These are phyloP conservation scores for Gambusia affinis DNA, from an alignment of 2,113 vertebrate genomes.

Conservation along the genomic window DNA sequence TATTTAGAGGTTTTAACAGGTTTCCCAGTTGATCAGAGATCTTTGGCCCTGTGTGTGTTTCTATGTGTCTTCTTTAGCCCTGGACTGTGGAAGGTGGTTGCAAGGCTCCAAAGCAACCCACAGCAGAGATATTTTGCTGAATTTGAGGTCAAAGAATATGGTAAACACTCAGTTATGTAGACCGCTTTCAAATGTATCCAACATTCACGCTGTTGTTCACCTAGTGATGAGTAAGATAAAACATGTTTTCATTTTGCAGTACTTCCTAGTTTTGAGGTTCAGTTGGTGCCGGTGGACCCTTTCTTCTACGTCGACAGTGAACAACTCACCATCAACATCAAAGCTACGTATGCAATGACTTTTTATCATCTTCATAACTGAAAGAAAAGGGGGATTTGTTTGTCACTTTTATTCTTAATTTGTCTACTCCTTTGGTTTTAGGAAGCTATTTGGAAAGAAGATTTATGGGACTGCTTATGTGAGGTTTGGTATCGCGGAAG, in stretches of 20 bases:
- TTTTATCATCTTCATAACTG: background rate
- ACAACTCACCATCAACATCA: conserved; percentile 73
- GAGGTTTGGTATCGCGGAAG: conserved; percentile 81
- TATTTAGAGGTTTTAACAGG: too few species aligned
- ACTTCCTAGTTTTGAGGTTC: conserved; percentile 83
- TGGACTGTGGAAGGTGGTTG: conserved; percentile 75
- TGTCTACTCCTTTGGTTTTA: conserved; percentile 42
- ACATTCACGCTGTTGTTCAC: background rate
- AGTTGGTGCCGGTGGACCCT: conserved; percentile 52
- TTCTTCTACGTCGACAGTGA: conserved; percentile 82
- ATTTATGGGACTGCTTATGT: conserved; percentile 80
- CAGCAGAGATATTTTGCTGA: conserved; percentile 59
- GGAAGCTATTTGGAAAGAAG: conserved; percentile 84
- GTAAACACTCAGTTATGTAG: conserved; percentile 39
- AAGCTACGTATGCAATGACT: conserved; percentile 43
- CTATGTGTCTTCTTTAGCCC: conserved; percentile 25
- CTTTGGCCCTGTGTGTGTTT: too few species aligned
- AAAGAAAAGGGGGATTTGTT: background rate
- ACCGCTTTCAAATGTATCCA: background rate
- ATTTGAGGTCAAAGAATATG: conserved; percentile 81
- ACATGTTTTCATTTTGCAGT: conserved; percentile 45
- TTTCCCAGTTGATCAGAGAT: too few species aligned
- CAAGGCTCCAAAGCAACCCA: conserved; percentile 63
- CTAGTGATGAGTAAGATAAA: background rate
- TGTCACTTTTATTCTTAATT: background rate